phyloP scores from a whole-genome alignment of 2,888 invertebrate genomes.

The Apocheima hispidaria region DNA sequence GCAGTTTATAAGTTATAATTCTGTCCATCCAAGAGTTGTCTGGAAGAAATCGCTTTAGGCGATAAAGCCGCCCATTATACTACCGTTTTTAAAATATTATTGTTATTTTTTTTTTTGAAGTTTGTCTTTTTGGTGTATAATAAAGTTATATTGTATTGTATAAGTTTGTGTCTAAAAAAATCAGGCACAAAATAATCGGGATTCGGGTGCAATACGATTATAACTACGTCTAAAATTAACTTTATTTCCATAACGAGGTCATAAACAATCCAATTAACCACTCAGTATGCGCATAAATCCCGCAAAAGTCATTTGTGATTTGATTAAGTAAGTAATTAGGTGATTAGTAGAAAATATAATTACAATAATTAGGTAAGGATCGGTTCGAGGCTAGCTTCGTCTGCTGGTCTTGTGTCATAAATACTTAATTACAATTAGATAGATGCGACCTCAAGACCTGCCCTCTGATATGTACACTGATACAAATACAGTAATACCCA shows the following conservation, averaged over 20 bases:
- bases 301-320: conserved; percentile 5
- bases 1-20: too few relatives aligned
- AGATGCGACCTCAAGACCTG: conserved; percentile 61
- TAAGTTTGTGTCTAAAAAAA: too few relatives aligned
- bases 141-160: too few relatives aligned
- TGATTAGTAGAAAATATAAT: conserved; percentile 12
- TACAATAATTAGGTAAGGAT: conserved; percentile 8
- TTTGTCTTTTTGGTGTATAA: too few relatives aligned
- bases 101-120: too few relatives aligned
- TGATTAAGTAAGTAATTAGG: conserved; percentile 18
- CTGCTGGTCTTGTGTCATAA: too few relatives aligned
- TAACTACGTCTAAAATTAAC: conserved; percentile 3
- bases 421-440: conserved; percentile 48
- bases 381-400: conserved; percentile 29
- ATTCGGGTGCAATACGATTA: not conserved
- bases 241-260: not conserved
- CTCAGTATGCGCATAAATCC: not conserved
- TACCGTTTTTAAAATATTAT: too few relatives aligned
- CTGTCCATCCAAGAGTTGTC: too few relatives aligned
- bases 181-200: not conserved
- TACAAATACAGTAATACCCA: conserved; percentile 22
- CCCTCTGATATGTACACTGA: conserved; percentile 42
- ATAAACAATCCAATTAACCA: conserved; percentile 6
- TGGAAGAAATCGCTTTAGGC: too few relatives aligned
- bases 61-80: too few relatives aligned